A percentile compares a stretch with the other conserved stretches of the same genome.
phyloP scores from a whole-genome alignment of 1,140 invertebrate species.

The Cotesia typhae region DNA sequence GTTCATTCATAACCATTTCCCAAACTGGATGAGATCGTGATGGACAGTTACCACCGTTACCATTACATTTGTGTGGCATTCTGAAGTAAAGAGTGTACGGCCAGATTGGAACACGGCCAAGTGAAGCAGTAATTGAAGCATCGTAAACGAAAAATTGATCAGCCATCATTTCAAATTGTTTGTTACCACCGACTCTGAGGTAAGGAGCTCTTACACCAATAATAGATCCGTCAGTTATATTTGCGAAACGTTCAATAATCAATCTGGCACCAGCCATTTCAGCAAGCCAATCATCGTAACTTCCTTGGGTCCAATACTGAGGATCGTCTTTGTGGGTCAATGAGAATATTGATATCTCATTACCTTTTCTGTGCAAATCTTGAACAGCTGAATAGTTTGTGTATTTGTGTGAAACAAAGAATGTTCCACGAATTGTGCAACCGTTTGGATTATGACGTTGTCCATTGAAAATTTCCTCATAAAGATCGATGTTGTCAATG shows the following conservation, averaged over 20 bases:
- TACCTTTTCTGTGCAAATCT: conserved; percentile 89
- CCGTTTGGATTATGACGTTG: conserved; percentile 89
- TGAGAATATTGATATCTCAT: conserved; percentile 94
- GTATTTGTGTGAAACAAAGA: conserved; percentile 96
- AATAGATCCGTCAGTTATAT: conserved; percentile 90
- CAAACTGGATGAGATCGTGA: conserved; percentile 90
- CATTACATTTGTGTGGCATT: conserved; percentile 94
- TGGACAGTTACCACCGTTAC: conserved; percentile 91
- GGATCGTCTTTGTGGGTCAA: conserved; percentile 92
- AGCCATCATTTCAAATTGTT: conserved; percentile 95
- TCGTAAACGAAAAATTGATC: conserved; percentile 95
- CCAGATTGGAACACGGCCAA: conserved; percentile 91
- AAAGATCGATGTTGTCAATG: conserved; percentile 90
- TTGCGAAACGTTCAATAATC: conserved; percentile 88
- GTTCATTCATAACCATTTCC: conserved; percentile 96
- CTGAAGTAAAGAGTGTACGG: conserved; percentile 95
- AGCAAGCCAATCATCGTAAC: conserved; percentile 91
- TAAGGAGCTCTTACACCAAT: conserved; percentile 91
- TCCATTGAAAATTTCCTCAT: conserved; percentile 89
- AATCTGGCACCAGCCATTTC: conserved; percentile 94
- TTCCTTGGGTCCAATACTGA: conserved; percentile 87
- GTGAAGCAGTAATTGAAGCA: conserved; percentile 89
- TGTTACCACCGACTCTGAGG: conserved; percentile 90
- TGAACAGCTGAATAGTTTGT: conserved; percentile 94
- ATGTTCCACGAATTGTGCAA: conserved; percentile 91